Conservation (phyloP, 2,797 vertebrate genomes). For the Sebastolobus alascanus region DNA sequence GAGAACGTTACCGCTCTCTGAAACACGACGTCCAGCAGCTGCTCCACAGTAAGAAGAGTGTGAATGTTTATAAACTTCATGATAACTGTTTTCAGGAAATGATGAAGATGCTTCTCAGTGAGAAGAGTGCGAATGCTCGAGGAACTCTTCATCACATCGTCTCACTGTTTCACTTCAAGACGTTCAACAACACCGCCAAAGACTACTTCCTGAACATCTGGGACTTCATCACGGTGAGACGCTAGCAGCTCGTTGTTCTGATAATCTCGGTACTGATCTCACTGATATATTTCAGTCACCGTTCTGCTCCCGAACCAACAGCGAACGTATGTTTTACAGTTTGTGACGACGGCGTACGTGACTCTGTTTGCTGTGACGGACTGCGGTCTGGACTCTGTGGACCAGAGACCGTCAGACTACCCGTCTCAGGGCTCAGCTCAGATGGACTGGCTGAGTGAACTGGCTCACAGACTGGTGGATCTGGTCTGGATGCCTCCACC, state of each 20-base stretch:
- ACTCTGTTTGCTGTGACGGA: slow-evolving; percentile 19
- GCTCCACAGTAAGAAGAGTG: too few species aligned
- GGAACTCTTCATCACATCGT: slow-evolving; percentile 9
- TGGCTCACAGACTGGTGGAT: slow-evolving; percentile 17
- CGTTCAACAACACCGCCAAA: slow-evolving; percentile 10
- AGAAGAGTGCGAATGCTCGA: slow-evolving; percentile 3
- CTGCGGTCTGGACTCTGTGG: slow-evolving; percentile 9
- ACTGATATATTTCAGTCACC: neutral
- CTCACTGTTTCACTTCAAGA: slow-evolving; percentile 18
- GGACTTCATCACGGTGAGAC: slow-evolving; percentile 18
- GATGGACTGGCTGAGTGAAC: neutral
- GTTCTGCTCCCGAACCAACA: neutral
- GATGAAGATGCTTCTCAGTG: slow-evolving; percentile 25
- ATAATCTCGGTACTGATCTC: neutral
- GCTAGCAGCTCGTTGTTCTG: neutral
- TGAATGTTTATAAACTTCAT: too few species aligned
- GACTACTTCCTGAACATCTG: slow-evolving; percentile 23
- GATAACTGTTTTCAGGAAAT: slow-evolving; percentile 4
- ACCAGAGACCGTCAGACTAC: slow-evolving; percentile 1
- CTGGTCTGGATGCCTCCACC: slow-evolving; percentile 17
- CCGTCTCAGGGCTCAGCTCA: neutral
- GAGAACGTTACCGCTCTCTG: neutral
- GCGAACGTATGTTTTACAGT: neutral
- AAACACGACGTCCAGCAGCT: neutral
- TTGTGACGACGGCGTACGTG: slow-evolving; percentile 8